These are phyloP conservation scores for Diorhabda elongata DNA, from an alignment of 1,140 invertebrate genomes.

Conservation along the genomic window DNA sequence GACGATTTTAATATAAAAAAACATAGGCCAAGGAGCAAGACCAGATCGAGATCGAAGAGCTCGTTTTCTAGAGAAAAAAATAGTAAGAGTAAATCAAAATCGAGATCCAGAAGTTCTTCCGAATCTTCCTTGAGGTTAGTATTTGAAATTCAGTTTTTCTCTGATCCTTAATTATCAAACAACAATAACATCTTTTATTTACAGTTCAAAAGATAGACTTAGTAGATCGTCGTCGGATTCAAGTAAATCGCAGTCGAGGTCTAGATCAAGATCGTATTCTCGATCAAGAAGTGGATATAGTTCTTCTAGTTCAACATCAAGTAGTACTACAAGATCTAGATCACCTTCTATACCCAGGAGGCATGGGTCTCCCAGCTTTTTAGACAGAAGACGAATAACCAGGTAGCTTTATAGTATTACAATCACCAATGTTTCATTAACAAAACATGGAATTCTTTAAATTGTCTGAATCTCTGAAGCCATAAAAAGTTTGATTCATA, in stretches of 20 bases:
- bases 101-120: conserved; percentile 46
- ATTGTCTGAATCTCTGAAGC: too few species aligned
- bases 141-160: not conserved
- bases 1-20: conserved; percentile 32
- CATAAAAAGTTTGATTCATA: too few species aligned
- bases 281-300: conserved; percentile 49
- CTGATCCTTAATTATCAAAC: not conserved
- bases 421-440: too few species aligned
- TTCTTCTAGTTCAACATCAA: conserved; percentile 49
- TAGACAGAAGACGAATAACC: conserved; percentile 84
- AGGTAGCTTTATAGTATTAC: conserved; percentile 59
- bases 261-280: conserved; percentile 50
- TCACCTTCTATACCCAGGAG: conserved; percentile 83
- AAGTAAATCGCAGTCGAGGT: conserved; percentile 43
- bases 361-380: conserved; percentile 84
- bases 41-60: conserved; percentile 31
- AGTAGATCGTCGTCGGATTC: conserved; percentile 46
- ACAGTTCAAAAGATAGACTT: conserved; percentile 26
- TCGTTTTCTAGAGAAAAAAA: conserved; percentile 19
- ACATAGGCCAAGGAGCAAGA: conserved; percentile 25
- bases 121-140: conserved; percentile 35
- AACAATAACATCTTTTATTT: not conserved
- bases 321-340: conserved; percentile 57
- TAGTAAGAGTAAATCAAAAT: conserved; percentile 22
- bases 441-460: too few species aligned